These are phyloP conservation scores for Microhierax caerulescens DNA, from an alignment of 2,797 vertebrate species.

Conservation along the genomic window DNA sequence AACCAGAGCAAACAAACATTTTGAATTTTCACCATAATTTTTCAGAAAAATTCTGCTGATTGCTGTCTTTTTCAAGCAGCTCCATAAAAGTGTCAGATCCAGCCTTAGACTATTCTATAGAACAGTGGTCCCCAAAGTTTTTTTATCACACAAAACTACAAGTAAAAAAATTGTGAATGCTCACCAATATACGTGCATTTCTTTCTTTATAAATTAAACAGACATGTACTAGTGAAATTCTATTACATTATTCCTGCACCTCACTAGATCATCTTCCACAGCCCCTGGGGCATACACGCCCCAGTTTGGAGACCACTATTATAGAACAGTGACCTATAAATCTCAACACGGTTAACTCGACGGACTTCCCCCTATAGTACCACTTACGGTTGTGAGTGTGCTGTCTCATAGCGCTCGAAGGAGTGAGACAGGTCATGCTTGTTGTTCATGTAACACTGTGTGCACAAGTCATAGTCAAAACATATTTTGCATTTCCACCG, in stretches of 20 bases:
- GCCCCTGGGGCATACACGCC: fast-evolving
- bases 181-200: background rate
- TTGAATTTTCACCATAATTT: background rate
- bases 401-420: conserved; percentile 95
- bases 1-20: background rate
- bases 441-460: conserved; percentile 98
- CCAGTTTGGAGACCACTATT: fast-evolving
- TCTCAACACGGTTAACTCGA: background rate
- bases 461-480: conserved; percentile 97
- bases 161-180: background rate
- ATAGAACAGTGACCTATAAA: fast-evolving
- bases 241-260: background rate
- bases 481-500: conserved; percentile 98
- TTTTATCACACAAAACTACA: background rate
- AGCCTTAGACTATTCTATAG: background rate
- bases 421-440: conserved; percentile 91
- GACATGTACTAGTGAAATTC: background rate
- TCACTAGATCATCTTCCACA: background rate
- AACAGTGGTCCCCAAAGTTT: background rate
- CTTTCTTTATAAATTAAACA: background rate
- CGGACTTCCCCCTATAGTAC: background rate
- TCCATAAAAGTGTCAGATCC: background rate
- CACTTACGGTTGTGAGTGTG: conserved; percentile 96
- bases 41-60: background rate
- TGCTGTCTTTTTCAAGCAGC: background rate